A percentile compares a stretch with the other conserved stretches of the same genome.
Evolutionary conservation across 37 sponge, comb jelly and placozoan species (phyloP).

Genomic region (Theonella swinhoei): DNA sequence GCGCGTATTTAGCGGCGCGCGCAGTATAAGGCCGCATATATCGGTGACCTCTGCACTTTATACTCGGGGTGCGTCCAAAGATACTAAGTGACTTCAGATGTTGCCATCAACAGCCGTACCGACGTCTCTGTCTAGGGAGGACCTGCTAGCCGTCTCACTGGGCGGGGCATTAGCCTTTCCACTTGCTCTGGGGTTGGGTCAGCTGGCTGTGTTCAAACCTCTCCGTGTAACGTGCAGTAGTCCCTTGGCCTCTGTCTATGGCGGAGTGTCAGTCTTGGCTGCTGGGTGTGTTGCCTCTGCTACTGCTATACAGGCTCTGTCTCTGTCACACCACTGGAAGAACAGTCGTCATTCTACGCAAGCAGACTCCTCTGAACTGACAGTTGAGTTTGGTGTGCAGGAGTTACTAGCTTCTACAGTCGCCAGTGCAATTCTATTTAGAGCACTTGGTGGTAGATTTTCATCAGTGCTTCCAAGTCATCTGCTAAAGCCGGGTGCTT

Average conservation of each 20-base stretch:
- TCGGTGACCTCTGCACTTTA: too few species aligned
- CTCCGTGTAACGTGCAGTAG: conserved; percentile 28
- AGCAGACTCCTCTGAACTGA: background rate
- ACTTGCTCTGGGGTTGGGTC: conserved; percentile 38
- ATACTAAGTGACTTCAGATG: too few species aligned
- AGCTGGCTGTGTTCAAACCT: conserved; percentile 60
- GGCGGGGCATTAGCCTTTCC: conserved; percentile 71
- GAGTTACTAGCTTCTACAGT: conserved; percentile 48
- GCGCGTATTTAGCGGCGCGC: background rate
- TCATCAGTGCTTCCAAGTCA: conserved; percentile 69
- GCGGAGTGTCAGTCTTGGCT: conserved; percentile 39
- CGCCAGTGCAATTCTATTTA: conserved; percentile 41
- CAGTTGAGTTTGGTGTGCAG: background rate
- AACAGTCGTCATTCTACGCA: background rate
- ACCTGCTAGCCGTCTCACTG: background rate
- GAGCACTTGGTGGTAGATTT: conserved; percentile 76
- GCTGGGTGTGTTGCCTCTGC: conserved; percentile 51
- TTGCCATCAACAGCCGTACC: background rate
- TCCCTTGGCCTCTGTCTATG: conserved; percentile 27
- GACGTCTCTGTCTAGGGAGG: background rate
- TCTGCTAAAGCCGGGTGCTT: conserved; percentile 68
- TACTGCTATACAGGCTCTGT: conserved; percentile 13
- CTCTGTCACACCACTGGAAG: background rate
- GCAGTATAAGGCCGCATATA: background rate
- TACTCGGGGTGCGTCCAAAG: too few species aligned